A percentile compares a stretch with the other conserved stretches of the same genome.
phyloP scores from a whole-genome alignment of 2,113 vertebrate genomes.

The Pitta sordida region DNA sequence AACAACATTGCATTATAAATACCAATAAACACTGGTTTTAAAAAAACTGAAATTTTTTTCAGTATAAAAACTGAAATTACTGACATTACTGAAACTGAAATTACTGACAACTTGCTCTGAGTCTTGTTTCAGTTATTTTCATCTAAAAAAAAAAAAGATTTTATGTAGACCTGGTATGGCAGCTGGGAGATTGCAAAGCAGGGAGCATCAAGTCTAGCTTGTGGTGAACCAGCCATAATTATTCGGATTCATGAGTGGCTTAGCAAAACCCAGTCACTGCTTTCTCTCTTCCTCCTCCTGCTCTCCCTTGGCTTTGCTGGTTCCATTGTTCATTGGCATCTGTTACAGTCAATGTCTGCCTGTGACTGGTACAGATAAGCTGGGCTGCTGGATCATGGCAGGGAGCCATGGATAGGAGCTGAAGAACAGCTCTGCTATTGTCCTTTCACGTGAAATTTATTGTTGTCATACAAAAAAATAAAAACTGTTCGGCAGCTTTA shows the following conservation, averaged over 20 bases:
- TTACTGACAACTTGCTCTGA: neutral
- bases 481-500: neutral
- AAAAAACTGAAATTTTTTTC: neutral
- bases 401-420: neutral
- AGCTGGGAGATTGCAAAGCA: neutral
- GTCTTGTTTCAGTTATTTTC: neutral
- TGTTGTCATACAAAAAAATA: neutral
- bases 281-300: neutral
- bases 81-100: neutral
- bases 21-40: neutral
- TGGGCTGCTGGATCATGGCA: neutral
- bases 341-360: neutral
- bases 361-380: constrained; percentile 42
- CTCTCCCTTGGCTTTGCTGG: neutral
- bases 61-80: neutral
- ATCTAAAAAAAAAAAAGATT: neutral
- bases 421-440: neutral
- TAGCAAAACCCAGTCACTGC: neutral
- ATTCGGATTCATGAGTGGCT: neutral
- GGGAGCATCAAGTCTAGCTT: neutral
- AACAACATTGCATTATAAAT: neutral
- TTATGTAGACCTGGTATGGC: neutral
- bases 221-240: neutral
- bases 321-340: constrained; percentile 12
- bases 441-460: neutral